Conservation (phyloP, 2,113 vertebrate genomes). For the Numida meleagris region DNA sequence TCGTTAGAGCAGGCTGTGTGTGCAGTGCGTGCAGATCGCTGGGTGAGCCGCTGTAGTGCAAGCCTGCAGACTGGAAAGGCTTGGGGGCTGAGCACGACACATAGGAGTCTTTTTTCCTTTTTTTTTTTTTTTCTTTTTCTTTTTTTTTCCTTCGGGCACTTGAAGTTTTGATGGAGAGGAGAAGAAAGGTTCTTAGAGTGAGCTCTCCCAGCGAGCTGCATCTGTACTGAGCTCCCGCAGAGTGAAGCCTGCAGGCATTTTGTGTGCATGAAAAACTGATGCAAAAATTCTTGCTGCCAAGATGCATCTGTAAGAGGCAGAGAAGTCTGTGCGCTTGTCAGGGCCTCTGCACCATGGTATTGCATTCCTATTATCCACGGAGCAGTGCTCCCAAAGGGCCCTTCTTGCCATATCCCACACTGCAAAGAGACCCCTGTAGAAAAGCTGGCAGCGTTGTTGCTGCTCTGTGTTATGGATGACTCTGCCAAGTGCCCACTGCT, state of each 20-base stretch:
- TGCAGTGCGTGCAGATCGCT: background rate
- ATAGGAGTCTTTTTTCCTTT: accelerated
- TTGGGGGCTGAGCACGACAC: background rate
- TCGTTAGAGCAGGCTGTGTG: background rate
- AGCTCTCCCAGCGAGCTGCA: background rate
- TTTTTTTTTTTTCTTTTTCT: background rate
- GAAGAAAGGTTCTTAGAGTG: background rate
- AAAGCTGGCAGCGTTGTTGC: background rate
- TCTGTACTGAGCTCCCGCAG: background rate
- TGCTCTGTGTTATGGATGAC: background rate
- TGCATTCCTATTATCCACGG: background rate
- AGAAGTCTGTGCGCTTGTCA: background rate
- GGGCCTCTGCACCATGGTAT: background rate
- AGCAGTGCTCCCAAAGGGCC: background rate
- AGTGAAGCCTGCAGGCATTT: background rate
- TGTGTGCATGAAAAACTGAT: background rate
- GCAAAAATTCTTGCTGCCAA: background rate
- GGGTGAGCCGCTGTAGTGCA: accelerated
- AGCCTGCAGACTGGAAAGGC: background rate
- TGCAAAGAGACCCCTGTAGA: background rate
- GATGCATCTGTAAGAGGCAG: background rate
- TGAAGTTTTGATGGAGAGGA: background rate
- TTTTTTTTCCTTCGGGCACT: background rate
- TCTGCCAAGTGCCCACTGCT: background rate
- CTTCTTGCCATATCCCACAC: background rate